These are phyloP conservation scores for Drosophila conformis DNA, from an alignment of 2,888 invertebrate genomes.

Conservation along the genomic window DNA sequence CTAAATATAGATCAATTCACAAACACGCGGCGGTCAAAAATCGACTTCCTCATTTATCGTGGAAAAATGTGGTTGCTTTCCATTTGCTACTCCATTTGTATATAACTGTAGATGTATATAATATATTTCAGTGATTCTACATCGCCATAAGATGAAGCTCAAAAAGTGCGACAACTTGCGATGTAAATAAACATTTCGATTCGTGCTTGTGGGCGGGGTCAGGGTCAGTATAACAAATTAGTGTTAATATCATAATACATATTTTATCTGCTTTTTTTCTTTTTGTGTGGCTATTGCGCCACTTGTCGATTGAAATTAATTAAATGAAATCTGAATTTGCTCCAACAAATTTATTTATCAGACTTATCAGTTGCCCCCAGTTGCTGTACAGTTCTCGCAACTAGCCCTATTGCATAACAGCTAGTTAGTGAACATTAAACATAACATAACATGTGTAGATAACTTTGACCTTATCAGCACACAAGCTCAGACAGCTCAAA, in stretches of 20 bases:
- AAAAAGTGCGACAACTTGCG: slow-evolving; percentile 31
- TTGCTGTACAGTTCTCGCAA: slow-evolving; percentile 23
- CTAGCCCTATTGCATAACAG: slow-evolving; percentile 55
- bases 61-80: no score
- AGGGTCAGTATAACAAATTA: slow-evolving; percentile 10
- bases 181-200: slow-evolving; percentile 7
- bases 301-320: slow-evolving; percentile 54
- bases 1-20: no score
- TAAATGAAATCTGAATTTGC: slow-evolving; percentile 46
- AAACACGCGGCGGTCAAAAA: no score
- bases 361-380: slow-evolving; percentile 29
- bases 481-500: slow-evolving; percentile 22
- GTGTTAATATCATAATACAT: slow-evolving; percentile 26
- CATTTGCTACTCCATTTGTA: neutral
- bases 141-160: slow-evolving; percentile 21
- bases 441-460: slow-evolving; percentile 18
- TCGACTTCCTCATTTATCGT: no score
- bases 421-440: slow-evolving; percentile 16
- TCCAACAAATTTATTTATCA: slow-evolving; percentile 28
- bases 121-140: slow-evolving; percentile 6
- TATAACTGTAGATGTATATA: neutral
- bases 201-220: slow-evolving; percentile 28
- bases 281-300: slow-evolving; percentile 30
- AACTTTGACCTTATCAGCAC: slow-evolving; percentile 52
- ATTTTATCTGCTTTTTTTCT: neutral